Percentiles rank a stretch among this genome's conserved stretches.
Evolutionary conservation across 1,140 invertebrate species (phyloP).

Genomic region (Adoxophyes honmai): DNA sequence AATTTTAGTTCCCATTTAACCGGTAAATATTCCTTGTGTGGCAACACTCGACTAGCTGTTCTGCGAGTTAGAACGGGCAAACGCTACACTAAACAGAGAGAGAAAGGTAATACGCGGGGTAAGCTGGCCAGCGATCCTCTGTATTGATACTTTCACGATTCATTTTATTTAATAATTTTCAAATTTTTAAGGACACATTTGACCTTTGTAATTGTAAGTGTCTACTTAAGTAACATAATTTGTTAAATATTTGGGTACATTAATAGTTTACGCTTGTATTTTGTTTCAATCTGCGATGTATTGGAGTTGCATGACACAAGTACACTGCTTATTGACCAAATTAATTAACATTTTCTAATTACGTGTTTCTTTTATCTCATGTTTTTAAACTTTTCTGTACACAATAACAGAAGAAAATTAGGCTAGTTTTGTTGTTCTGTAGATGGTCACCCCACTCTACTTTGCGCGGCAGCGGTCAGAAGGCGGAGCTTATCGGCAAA

Average conservation of each 20-base stretch:
- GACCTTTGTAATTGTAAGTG: no score
- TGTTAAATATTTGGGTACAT: no score
- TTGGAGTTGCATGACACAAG: no score
- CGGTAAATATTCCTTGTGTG: constrained; percentile 16
- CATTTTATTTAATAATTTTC: not conserved
- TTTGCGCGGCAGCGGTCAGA: constrained; percentile 77
- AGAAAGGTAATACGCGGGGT: constrained; percentile 44
- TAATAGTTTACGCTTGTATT: no score
- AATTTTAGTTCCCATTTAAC: not conserved
- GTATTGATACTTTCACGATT: constrained; percentile 30
- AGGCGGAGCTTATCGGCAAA: constrained; percentile 76
- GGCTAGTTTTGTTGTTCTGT: constrained; percentile 23
- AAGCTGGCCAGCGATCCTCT: constrained; percentile 64
- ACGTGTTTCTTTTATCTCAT: no score
- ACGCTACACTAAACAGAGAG: constrained; percentile 35
- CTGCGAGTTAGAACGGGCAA: constrained; percentile 38
- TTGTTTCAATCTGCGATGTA: no score
- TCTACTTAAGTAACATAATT: no score
- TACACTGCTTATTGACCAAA: no score
- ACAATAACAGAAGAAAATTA: not conserved
- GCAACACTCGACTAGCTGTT: constrained; percentile 37
- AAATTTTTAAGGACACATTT: not conserved
- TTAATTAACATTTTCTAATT: no score
- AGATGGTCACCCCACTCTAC: constrained; percentile 61
- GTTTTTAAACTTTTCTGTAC: no score